A percentile compares a stretch with the other conserved stretches of the same genome.
phyloP scores from a whole-genome alignment of 2,888 invertebrate species.

The Digitonthophagus gazella region DNA sequence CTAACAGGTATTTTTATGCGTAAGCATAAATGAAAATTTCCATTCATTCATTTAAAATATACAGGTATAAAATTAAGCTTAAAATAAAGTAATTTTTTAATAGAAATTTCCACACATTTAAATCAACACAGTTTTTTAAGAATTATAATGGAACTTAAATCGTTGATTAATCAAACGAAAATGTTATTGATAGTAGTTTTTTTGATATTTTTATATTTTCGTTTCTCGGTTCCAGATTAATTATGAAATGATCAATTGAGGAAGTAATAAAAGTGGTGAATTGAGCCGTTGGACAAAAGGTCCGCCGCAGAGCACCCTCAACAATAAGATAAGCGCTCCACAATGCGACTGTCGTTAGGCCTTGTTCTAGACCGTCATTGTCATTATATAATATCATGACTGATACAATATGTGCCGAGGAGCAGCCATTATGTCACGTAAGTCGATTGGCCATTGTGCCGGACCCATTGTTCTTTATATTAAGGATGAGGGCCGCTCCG shows the following conservation, averaged over 20 bases:
- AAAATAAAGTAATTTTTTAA: no score
- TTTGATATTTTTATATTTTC: not conserved
- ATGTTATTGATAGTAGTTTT: no score
- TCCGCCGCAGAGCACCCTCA: constrained; percentile 31
- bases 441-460: constrained; percentile 52
- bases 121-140: no score
- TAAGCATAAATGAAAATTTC: no score
- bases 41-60: no score
- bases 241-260: constrained; percentile 47
- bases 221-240: constrained; percentile 37
- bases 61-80: no score
- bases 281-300: constrained; percentile 38
- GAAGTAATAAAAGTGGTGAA: constrained; percentile 43
- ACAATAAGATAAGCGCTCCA: constrained; percentile 42
- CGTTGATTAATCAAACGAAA: no score
- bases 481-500: constrained; percentile 40
- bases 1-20: constrained; percentile 11
- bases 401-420: constrained; percentile 50
- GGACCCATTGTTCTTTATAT: constrained; percentile 49
- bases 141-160: no score
- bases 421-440: constrained; percentile 50
- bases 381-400: constrained; percentile 52
- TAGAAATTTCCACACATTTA: no score
- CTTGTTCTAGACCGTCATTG: constrained; percentile 49
- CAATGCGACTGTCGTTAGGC: constrained; percentile 43